These are phyloP conservation scores for Sebastiscus albofasciatus DNA, from an alignment of 2,797 vertebrate genomes.

Conservation along the genomic window DNA sequence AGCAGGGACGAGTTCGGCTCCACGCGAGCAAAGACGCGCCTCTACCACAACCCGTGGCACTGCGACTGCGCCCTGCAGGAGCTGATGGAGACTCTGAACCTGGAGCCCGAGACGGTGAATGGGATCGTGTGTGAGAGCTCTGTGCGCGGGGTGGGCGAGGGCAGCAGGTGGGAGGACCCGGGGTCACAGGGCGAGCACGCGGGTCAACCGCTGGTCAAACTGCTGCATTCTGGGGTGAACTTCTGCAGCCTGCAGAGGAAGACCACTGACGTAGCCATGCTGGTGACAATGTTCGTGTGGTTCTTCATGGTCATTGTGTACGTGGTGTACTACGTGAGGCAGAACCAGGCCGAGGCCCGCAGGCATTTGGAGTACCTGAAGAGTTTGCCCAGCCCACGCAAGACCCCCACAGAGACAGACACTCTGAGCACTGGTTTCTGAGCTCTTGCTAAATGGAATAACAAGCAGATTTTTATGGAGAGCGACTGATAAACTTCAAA, in stretches of 20 bases:
- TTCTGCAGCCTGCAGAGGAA: constrained; percentile 85
- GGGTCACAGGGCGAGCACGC: constrained; percentile 75
- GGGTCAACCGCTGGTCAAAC: constrained; percentile 79
- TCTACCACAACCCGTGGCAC: constrained; percentile 87
- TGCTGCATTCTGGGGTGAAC: constrained; percentile 83
- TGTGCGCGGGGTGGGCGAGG: constrained; percentile 74
- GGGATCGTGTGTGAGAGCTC: constrained; percentile 78
- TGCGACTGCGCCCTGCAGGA: constrained; percentile 86
- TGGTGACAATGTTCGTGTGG: constrained; percentile 87
- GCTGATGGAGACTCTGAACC: constrained; percentile 81
- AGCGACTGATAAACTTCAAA: constrained; percentile 15
- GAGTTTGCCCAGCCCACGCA: constrained; percentile 79
- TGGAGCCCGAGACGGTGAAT: constrained; percentile 78
- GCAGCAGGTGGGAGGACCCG: constrained; percentile 81
- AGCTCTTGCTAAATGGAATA: constrained; percentile 36
- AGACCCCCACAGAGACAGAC: constrained; percentile 75
- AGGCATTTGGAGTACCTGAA: constrained; percentile 84
- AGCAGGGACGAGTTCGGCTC: constrained; percentile 68
- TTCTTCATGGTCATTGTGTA: constrained; percentile 84
- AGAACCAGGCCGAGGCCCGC: constrained; percentile 82
- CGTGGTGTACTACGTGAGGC: constrained; percentile 83
- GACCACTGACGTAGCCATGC: constrained; percentile 83
- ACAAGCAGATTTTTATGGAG: constrained; percentile 16
- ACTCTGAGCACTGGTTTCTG: constrained; percentile 84
- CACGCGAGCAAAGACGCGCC: constrained; percentile 80